Conservation (phyloP, 1,140 invertebrate genomes). For the Ceratosolen fusciceps region DNA sequence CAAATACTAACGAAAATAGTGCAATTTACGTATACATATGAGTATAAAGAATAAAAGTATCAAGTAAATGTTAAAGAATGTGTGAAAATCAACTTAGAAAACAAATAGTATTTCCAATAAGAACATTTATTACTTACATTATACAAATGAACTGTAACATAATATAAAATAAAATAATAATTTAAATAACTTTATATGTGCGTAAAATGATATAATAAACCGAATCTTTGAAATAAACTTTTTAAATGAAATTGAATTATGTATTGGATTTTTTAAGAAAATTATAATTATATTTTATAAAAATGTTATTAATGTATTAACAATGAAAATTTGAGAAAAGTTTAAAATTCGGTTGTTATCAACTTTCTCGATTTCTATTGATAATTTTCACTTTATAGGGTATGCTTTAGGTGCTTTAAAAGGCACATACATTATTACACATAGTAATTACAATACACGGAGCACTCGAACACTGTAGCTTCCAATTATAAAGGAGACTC, state of each 20-base stretch:
- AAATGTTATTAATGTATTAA: neutral
- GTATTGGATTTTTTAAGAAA: neutral
- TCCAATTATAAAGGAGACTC: too few species aligned
- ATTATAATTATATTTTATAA: neutral
- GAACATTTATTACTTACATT: neutral
- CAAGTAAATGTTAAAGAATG: neutral
- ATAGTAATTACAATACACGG: too few species aligned
- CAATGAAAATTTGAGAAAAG: neutral
- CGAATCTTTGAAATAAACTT: neutral
- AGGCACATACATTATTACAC: too few species aligned
- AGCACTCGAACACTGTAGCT: too few species aligned
- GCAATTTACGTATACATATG: neutral
- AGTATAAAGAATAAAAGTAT: neutral
- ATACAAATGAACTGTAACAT: constrained; percentile 2
- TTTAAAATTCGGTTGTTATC: too few species aligned
- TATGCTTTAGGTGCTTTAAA: too few species aligned
- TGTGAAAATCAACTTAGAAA: neutral
- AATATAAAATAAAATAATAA: neutral
- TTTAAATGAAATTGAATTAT: neutral
- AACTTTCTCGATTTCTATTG: too few species aligned
- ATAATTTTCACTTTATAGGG: too few species aligned
- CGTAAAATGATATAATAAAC: neutral
- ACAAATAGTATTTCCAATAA: neutral
- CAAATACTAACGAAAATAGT: neutral
- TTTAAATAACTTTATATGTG: neutral